These are phyloP conservation scores for Coregonus suidteri DNA, from an alignment of 2,797 vertebrate species.

Conservation along the genomic window DNA sequence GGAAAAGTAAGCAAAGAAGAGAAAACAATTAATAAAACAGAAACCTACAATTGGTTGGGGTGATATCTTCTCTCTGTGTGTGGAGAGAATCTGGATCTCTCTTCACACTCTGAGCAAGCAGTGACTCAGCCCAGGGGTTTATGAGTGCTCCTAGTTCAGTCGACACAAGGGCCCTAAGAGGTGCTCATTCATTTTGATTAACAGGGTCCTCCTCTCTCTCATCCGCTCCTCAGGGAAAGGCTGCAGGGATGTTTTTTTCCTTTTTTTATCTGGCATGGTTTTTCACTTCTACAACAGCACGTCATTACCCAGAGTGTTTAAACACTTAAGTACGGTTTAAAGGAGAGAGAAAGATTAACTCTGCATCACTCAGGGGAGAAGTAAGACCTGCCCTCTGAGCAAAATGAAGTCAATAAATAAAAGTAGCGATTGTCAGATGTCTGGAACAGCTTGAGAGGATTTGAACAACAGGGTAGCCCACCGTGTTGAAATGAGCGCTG, in stretches of 20 bases:
- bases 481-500: slow-evolving; percentile 67
- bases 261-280: slow-evolving; percentile 68
- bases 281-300: slow-evolving; percentile 74
- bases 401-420: slow-evolving; percentile 79
- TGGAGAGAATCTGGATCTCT: slow-evolving; percentile 42
- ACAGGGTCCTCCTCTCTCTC: slow-evolving; percentile 53
- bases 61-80: background rate
- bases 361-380: slow-evolving; percentile 70
- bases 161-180: slow-evolving; percentile 47
- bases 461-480: slow-evolving; percentile 57
- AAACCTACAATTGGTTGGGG: background rate
- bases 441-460: slow-evolving; percentile 74
- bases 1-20: slow-evolving; percentile 23
- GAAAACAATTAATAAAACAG: slow-evolving; percentile 10
- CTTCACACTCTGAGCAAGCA: slow-evolving; percentile 32
- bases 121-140: slow-evolving; percentile 3
- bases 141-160: slow-evolving; percentile 37
- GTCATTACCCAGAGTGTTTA: slow-evolving; percentile 77
- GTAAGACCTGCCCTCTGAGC: slow-evolving; percentile 68
- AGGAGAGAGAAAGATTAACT: slow-evolving; percentile 67
- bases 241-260: slow-evolving; percentile 51
- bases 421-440: slow-evolving; percentile 73
- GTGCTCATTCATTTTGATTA: slow-evolving; percentile 68
- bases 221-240: slow-evolving; percentile 46
- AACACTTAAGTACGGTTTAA: slow-evolving; percentile 74